A percentile compares a stretch with the other conserved stretches of the same genome.
phyloP scores from a whole-genome alignment of 53 echinoderm and acorn worm genomes.

The Echinarachnius parma region DNA sequence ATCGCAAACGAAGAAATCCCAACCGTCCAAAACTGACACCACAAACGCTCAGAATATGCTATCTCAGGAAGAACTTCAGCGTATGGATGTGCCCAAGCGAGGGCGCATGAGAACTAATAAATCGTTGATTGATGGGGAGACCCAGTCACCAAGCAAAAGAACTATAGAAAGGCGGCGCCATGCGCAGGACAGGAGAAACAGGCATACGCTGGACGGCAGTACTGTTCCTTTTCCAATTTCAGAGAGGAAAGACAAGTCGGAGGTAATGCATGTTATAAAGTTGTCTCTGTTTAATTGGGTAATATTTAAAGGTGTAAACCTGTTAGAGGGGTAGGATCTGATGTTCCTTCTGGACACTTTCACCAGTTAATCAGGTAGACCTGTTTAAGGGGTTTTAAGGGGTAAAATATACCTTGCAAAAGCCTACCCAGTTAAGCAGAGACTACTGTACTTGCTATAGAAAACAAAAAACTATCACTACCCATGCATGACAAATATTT shows the following conservation, averaged over 20 bases:
- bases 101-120: constrained; percentile 55
- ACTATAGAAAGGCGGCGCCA: constrained; percentile 84
- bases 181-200: constrained; percentile 63
- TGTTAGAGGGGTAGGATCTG: no score
- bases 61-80: constrained; percentile 71
- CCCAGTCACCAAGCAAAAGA: constrained; percentile 89
- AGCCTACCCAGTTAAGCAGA: no score
- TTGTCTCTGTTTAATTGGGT: no score
- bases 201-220: constrained; percentile 92
- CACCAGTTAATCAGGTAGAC: no score
- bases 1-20: constrained; percentile 30
- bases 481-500: no score
- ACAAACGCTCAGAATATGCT: constrained; percentile 46
- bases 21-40: constrained; percentile 44
- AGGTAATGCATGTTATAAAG: no score
- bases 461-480: no score
- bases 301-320: no score
- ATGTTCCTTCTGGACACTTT: no score
- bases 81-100: constrained; percentile 70
- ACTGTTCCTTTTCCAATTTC: constrained; percentile 48
- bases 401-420: no score
- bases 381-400: no score
- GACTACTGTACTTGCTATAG: no score
- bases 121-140: constrained; percentile 72
- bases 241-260: constrained; percentile 13